These are phyloP conservation scores for Poeciliopsis gracilis DNA, from an alignment of 2,797 vertebrate genomes.

Conservation along the genomic window DNA sequence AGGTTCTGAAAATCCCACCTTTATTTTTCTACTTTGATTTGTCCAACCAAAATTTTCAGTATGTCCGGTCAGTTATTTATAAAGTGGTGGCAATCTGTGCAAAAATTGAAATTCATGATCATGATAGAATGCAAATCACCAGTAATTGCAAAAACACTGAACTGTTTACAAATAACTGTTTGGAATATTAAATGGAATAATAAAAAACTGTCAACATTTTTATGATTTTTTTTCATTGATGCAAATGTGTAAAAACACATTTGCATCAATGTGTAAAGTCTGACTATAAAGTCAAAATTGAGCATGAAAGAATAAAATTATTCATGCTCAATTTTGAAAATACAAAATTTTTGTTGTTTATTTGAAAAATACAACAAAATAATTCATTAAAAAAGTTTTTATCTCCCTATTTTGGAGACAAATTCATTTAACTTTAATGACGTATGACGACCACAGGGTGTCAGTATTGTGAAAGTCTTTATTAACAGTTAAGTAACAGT, in stretches of 20 bases:
- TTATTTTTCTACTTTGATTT: background rate
- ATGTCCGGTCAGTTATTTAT: background rate
- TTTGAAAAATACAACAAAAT: background rate
- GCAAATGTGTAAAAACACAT: no score
- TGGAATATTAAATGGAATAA: background rate
- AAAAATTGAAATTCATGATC: background rate
- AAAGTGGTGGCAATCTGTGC: background rate
- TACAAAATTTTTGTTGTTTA: no score
- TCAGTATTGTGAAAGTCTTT: slow-evolving; percentile 43
- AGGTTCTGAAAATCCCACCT: background rate
- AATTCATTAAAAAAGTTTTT: background rate
- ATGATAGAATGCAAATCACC: background rate
- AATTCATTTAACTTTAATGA: background rate
- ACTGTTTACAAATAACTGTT: background rate
- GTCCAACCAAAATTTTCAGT: background rate
- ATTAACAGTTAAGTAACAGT: background rate
- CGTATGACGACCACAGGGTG: slow-evolving; percentile 55
- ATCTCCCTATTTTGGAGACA: background rate
- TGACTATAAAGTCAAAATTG: background rate
- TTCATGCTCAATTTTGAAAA: background rate
- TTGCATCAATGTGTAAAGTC: no score
- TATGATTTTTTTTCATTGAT: background rate
- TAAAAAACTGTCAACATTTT: background rate
- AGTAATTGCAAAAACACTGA: background rate
- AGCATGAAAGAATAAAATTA: background rate